A percentile compares a stretch with the other conserved stretches of the same genome.
Conservation (phyloP, 2,888 invertebrate species). For the Agrotis puta region DNA sequence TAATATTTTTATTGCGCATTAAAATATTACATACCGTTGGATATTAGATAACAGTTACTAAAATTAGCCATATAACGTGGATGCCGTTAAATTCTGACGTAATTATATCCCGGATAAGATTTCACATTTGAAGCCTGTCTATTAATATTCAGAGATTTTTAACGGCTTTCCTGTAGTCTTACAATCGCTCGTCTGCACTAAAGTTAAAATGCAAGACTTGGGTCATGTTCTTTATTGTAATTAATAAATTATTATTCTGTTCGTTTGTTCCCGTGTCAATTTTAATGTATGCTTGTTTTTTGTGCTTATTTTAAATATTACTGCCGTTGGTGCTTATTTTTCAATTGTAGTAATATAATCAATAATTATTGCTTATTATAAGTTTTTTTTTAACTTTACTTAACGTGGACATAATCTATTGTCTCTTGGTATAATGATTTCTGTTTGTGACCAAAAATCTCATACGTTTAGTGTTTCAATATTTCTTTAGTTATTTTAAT, state of each 20-base stretch:
- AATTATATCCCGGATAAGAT: slow-evolving; percentile 29
- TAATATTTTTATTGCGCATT: slow-evolving; percentile 38
- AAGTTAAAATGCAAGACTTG: slow-evolving; percentile 11
- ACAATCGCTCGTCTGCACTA: slow-evolving; percentile 33
- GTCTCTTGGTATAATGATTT: background rate
- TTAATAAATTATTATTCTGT: slow-evolving; percentile 58
- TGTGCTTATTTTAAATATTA: slow-evolving; percentile 22
- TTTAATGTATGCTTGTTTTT: slow-evolving; percentile 48
- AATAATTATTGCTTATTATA: slow-evolving; percentile 11
- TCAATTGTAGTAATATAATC: slow-evolving; percentile 6
- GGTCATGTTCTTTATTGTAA: slow-evolving; percentile 50
- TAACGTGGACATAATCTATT: background rate
- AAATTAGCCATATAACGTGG: slow-evolving; percentile 30
- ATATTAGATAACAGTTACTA: slow-evolving; percentile 47
- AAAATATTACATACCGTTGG: slow-evolving; percentile 26
- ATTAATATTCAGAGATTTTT: slow-evolving; percentile 59
- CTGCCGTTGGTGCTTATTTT: slow-evolving; percentile 23
- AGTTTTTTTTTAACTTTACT: slow-evolving; percentile 1
- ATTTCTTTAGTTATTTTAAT: background rate
- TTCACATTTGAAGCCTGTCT: slow-evolving; percentile 22
- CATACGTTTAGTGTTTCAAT: slow-evolving; percentile 4
- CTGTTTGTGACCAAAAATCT: background rate
- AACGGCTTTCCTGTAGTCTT: slow-evolving; percentile 20
- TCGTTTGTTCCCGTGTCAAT: slow-evolving; percentile 43
- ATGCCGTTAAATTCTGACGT: slow-evolving; percentile 40